Percentiles rank a stretch among this genome's conserved stretches.
Conservation (phyloP, 2,113 vertebrate species). For the Theristicus caerulescens region DNA sequence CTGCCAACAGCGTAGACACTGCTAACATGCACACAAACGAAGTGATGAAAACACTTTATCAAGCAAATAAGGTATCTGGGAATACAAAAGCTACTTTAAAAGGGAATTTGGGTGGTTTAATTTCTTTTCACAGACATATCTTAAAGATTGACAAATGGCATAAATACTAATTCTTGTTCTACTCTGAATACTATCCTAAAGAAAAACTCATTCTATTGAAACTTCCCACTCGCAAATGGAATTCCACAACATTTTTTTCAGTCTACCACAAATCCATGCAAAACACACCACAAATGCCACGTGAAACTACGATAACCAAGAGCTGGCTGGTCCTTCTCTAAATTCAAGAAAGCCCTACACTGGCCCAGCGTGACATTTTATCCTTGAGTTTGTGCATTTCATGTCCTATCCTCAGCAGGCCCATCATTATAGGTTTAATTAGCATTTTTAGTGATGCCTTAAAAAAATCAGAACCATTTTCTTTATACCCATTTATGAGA, state of each 20-base stretch:
- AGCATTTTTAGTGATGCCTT: slow-evolving; percentile 42
- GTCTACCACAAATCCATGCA: background rate
- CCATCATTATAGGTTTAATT: slow-evolving; percentile 14
- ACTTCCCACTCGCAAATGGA: background rate
- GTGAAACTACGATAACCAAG: background rate
- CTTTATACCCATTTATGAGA: slow-evolving; percentile 43
- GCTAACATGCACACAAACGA: background rate
- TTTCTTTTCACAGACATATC: background rate
- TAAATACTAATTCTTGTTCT: background rate
- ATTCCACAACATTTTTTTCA: background rate
- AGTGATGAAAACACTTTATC: background rate
- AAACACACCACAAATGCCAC: background rate
- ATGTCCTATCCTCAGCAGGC: slow-evolving; percentile 1
- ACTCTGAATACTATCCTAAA: background rate
- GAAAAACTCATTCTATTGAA: background rate
- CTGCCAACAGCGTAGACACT: background rate
- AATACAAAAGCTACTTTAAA: background rate
- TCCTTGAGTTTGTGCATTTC: background rate
- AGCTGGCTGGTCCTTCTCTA: background rate
- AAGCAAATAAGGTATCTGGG: background rate
- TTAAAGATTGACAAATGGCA: background rate
- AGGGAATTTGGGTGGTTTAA: background rate
- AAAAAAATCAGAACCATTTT: slow-evolving; percentile 37
- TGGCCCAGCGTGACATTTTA: slow-evolving; percentile 20
- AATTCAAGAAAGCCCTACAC: background rate